Evolutionary conservation across 23 tunicate genomes (phyloP).

Genomic region (Trididemnum nubilum): DNA sequence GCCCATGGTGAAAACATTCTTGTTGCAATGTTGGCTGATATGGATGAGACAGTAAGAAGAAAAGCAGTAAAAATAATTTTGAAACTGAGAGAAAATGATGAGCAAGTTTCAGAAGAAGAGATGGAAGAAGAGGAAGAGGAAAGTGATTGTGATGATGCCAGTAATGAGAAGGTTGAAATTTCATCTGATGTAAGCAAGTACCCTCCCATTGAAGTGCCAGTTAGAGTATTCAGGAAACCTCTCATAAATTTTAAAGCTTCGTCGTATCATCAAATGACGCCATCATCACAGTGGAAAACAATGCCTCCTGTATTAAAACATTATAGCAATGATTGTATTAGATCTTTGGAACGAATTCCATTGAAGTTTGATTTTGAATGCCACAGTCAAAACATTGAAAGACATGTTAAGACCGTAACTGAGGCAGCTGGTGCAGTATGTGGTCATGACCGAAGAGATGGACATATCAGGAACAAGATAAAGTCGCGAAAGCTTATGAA

Average conservation of each 20-base stretch:
- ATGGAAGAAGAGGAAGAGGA: neutral
- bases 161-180: neutral
- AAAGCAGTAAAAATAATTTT: slow-evolving; percentile 8
- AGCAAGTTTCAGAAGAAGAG: neutral
- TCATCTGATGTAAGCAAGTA: slow-evolving; percentile 3
- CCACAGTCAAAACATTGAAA: slow-evolving; percentile 4
- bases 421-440: slow-evolving; percentile 22
- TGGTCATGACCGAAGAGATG: slow-evolving; percentile 18
- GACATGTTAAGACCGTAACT: slow-evolving; percentile 13
- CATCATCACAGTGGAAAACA: slow-evolving; percentile 10
- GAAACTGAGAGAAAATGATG: slow-evolving; percentile 4
- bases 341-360: slow-evolving; percentile 1
- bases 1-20: slow-evolving; percentile 32
- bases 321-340: slow-evolving; percentile 2
- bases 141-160: neutral
- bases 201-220: neutral
- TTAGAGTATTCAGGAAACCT: slow-evolving; percentile 12
- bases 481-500: neutral
- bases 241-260: slow-evolving; percentile 3
- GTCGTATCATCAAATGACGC: neutral
- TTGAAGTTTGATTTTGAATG: slow-evolving; percentile 18
- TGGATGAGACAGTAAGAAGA: slow-evolving; percentile 14
- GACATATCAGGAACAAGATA: slow-evolving; percentile 22
- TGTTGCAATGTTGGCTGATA: slow-evolving; percentile 26
- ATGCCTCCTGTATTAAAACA: neutral